Evolutionary conservation across 2,888 invertebrate species (phyloP), one percentile per base, ranked within the genome.

Genomic region (Amphipoea oculea): DNA sequence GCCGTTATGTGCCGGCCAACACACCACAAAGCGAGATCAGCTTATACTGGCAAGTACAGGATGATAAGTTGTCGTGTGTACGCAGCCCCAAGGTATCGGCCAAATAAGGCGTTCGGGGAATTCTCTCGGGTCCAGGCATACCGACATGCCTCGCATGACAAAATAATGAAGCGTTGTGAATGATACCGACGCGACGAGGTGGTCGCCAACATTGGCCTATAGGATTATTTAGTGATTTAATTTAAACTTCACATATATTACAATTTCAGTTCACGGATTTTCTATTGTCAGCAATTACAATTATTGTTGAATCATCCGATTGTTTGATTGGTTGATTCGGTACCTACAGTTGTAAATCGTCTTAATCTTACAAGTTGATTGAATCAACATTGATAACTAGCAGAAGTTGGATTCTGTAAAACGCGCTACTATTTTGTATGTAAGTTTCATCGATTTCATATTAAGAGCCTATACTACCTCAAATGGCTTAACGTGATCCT

Each of bases 91-190:
- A 84, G 88, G 88, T 90, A 90, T 87, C 88, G 87, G 88, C 88
- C 87, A 91, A 92, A 91, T 90, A 91, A 89, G 89, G 89, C 80
- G 84, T 84, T 88, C 66, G 54, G 91, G 91, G 90, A 91, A 90
- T 92, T 88, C 89, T 89, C 86, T 87, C 68, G 79, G 85, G 87
- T 81, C 83, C 84, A 77, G 81, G 81, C 81, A 83, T 76, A 79
- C 76, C 40, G 36, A 87, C 84, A 88, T 87, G 88, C 81, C 81
- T 85, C 84, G 83, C 87, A 90, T 92, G 88, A 90, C 87, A 90
- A 89, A 90, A 86, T 92, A 91, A 92, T 90, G 90, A 88, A 89
- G 86, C 83, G 81, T 86, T 87, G 85, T 85, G 88, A 88, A 89
- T 87, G 82, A 90, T 86, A 90, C 87, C 76, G 45, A 75, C 69